Evolutionary conservation across 1,140 invertebrate genomes (phyloP).

Genomic region (Drosophila obscura): DNA sequence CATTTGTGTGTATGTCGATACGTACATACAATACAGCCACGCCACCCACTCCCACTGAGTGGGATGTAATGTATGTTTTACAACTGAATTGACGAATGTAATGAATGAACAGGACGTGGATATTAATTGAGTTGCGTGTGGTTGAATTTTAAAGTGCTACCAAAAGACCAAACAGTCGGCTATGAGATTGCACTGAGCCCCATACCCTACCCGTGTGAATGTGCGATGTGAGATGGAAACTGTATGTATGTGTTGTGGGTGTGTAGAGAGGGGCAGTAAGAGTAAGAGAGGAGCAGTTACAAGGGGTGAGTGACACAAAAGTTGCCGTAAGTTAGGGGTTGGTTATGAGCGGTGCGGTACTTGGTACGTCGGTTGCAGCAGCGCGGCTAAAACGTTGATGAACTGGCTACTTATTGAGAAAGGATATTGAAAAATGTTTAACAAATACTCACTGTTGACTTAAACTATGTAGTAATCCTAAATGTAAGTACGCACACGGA

Average conservation of each 20-base stretch:
- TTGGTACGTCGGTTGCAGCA: conserved; percentile 9
- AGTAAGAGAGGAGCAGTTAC: conserved; percentile 31
- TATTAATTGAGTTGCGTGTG: too few species aligned
- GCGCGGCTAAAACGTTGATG: conserved; percentile 15
- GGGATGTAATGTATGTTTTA: neutral
- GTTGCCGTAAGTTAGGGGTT: conserved; percentile 57
- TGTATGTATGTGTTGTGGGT: conserved; percentile 6
- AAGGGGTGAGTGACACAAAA: conserved; percentile 64
- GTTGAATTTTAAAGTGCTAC: too few species aligned
- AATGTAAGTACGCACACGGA: conserved; percentile 2
- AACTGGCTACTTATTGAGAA: neutral
- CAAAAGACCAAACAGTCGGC: too few species aligned
- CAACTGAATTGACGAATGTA: neutral
- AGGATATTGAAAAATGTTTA: conserved; percentile 4
- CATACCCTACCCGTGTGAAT: neutral
- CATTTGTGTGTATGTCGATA: neutral
- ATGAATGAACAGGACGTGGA: neutral
- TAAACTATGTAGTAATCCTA: neutral
- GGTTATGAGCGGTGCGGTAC: conserved; percentile 37
- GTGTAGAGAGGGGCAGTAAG: conserved; percentile 12
- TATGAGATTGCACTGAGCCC: neutral
- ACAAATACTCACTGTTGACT: neutral
- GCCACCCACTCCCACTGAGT: neutral
- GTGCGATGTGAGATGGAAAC: neutral
- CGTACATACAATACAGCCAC: conserved; percentile 4